Evolutionary conservation across 2,888 invertebrate species (phyloP).

Genomic region (Eristalinus aeneus): DNA sequence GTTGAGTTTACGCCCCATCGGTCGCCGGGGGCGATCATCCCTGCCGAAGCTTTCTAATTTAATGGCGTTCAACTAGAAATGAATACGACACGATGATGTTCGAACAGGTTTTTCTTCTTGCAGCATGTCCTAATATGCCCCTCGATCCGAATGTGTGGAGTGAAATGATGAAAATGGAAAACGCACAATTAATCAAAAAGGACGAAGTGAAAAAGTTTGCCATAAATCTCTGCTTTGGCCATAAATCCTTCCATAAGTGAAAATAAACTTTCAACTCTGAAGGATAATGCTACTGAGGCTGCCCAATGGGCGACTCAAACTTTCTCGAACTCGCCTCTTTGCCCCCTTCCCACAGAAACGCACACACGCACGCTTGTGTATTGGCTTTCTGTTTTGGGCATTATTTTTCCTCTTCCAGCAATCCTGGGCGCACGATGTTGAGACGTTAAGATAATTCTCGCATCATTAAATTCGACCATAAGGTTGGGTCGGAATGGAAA

Average conservation of each 20-base stretch:
- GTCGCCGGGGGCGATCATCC: constrained; percentile 47
- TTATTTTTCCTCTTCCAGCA: not conserved
- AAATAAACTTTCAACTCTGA: constrained; percentile 68
- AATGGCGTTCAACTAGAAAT: constrained; percentile 59
- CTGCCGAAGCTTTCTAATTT: constrained; percentile 58
- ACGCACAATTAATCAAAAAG: constrained; percentile 68
- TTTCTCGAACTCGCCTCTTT: not conserved
- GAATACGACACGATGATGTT: constrained; percentile 51
- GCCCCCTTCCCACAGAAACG: constrained; percentile 8
- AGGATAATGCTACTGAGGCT: constrained; percentile 48
- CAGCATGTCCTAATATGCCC: constrained; percentile 40
- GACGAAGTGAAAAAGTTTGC: constrained; percentile 64
- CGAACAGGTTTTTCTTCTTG: constrained; percentile 59
- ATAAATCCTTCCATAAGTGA: constrained; percentile 71
- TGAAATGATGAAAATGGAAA: constrained; percentile 63
- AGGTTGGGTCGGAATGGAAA: constrained; percentile 62
- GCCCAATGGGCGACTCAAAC: constrained; percentile 3
- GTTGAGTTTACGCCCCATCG: constrained; percentile 50
- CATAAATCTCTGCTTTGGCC: constrained; percentile 66
- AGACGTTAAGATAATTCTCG: constrained; percentile 69
- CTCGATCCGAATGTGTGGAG: constrained; percentile 17
- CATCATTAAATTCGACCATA: constrained; percentile 70
- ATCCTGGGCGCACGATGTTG: constrained; percentile 47
- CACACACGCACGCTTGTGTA: constrained; percentile 4
- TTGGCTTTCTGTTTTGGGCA: constrained; percentile 14